Evolutionary conservation across 1,140 invertebrate species (phyloP).

Genomic region (Branchinecta lynchi): DNA sequence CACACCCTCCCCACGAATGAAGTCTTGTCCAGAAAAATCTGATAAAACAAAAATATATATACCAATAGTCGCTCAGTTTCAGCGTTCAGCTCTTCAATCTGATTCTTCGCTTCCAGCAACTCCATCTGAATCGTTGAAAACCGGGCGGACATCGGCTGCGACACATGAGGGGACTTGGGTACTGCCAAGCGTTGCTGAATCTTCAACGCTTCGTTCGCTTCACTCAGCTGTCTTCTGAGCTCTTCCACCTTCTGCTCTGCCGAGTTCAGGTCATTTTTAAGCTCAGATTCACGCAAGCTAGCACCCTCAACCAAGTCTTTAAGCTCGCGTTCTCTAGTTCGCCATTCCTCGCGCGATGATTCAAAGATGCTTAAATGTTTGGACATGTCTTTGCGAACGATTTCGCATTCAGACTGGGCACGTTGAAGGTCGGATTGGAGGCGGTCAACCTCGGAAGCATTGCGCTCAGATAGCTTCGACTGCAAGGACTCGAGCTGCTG

Average conservation of each 20-base stretch:
- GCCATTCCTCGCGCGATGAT: constrained; percentile 8
- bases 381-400: constrained; percentile 2
- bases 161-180: neutral
- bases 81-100: neutral
- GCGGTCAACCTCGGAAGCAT: neutral
- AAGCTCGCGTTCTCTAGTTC: neutral
- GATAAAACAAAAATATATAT: neutral
- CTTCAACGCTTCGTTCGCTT: neutral
- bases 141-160: neutral
- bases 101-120: neutral
- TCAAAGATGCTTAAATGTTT: neutral
- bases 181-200: neutral
- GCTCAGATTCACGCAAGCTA: neutral
- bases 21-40: too few species aligned
- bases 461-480: neutral
- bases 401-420: neutral
- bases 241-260: neutral
- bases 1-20: too few species aligned
- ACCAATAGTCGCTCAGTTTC: neutral
- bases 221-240: neutral
- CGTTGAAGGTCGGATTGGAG: neutral
- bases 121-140: constrained; percentile 4
- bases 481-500: too few species aligned
- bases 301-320: neutral
- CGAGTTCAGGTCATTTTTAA: neutral